phyloP scores from a whole-genome alignment of 2,113 vertebrate genomes.

The Syngnathus typhle region DNA sequence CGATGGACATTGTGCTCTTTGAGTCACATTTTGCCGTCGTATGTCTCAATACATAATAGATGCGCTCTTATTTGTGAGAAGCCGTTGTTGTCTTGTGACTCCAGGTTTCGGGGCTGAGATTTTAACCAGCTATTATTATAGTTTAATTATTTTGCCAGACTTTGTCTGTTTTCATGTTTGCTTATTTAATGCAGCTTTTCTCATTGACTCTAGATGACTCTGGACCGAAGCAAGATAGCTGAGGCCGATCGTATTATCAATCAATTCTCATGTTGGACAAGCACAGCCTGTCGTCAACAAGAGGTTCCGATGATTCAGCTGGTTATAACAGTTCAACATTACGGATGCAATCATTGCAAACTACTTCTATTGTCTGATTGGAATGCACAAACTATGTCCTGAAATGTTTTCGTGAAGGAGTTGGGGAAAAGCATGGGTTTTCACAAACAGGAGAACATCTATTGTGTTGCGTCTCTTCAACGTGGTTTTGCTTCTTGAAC shows the following conservation, averaged over 20 bases:
- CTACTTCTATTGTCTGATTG: constrained; percentile 2
- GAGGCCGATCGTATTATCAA: no score
- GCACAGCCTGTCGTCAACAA: neutral
- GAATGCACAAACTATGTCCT: neutral
- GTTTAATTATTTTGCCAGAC: no score
- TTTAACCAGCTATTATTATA: no score
- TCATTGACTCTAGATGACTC: no score
- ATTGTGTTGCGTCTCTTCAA: no score
- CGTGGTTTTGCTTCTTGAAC: no score
- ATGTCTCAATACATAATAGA: constrained; percentile 7
- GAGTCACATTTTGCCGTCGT: constrained; percentile 8
- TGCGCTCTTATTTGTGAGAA: constrained; percentile 13
- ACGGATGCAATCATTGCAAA: neutral
- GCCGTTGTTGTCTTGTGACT: constrained; percentile 7
- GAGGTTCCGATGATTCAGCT: neutral
- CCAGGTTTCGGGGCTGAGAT: no score
- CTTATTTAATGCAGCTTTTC: no score
- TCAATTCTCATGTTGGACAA: no score
- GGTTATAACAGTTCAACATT: neutral
- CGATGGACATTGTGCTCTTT: constrained; percentile 1
- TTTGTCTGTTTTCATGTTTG: no score
- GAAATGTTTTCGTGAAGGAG: neutral
- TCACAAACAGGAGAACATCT: no score
- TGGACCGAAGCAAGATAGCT: no score
- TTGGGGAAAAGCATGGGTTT: neutral